phyloP scores from a whole-genome alignment of 2,113 vertebrate species.

The Ictidomys tridecemlineatus region DNA sequence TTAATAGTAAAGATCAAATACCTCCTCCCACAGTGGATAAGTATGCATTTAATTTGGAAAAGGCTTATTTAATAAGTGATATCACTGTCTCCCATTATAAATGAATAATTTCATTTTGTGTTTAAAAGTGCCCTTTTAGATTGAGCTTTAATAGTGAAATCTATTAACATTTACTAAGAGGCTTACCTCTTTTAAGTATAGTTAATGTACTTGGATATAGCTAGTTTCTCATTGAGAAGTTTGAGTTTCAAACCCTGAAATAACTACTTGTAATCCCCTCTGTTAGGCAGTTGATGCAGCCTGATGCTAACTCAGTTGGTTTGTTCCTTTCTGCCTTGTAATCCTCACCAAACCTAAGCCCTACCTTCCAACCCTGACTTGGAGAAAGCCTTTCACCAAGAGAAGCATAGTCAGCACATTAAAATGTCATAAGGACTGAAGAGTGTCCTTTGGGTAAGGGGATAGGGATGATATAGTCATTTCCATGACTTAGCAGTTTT shows the following conservation, averaged over 20 bases:
- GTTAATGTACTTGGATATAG: neutral
- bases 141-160: slow-evolving; percentile 54
- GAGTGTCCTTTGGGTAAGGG: neutral
- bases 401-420: neutral
- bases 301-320: neutral
- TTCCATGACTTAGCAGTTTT: neutral
- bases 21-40: neutral
- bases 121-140: slow-evolving; percentile 21
- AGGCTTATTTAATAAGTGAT: neutral
- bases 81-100: neutral
- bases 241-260: slow-evolving; percentile 24
- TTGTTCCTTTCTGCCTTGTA: neutral
- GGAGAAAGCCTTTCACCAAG: neutral
- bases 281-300: neutral
- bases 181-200: neutral
- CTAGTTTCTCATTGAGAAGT: neutral
- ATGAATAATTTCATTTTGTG: neutral
- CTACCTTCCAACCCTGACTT: neutral
- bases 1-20: neutral
- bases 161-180: neutral
- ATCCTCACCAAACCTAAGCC: neutral
- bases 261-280: neutral
- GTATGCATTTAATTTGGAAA: neutral
- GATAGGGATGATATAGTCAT: neutral
- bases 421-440: neutral